Conservation (phyloP, 2,888 invertebrate species). For the Oligia fasciuncula region DNA sequence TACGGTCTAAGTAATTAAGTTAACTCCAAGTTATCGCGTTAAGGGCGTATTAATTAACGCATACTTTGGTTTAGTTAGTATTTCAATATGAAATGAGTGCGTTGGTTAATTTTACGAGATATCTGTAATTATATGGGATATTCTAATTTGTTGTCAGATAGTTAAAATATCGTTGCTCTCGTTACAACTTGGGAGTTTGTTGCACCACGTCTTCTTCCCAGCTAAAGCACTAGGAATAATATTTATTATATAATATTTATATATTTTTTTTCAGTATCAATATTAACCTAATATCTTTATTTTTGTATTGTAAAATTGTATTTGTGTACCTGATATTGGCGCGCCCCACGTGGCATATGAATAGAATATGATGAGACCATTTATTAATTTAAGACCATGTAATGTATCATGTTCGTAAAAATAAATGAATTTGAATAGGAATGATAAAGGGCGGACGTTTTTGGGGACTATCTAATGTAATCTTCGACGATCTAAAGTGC, state of each 20-base stretch:
- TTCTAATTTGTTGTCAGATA: slow-evolving; percentile 5
- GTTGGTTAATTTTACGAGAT: slow-evolving; percentile 34
- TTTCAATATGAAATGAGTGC: slow-evolving; percentile 54
- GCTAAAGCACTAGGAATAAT: not conserved
- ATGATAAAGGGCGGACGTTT: not conserved
- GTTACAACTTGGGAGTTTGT: not conserved
- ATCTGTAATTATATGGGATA: slow-evolving; percentile 10
- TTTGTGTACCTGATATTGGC: no score
- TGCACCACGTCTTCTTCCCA: not conserved
- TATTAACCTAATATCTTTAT: no score
- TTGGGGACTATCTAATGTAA: not conserved
- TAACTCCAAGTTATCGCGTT: slow-evolving; percentile 19
- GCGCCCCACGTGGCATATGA: no score
- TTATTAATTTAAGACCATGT: no score
- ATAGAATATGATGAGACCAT: no score
- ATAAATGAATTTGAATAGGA: no score
- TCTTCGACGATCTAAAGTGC: not conserved
- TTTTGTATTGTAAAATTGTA: no score
- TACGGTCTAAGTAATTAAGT: slow-evolving; percentile 64
- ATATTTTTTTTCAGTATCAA: no score
- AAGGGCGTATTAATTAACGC: slow-evolving; percentile 60
- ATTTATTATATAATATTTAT: no score
- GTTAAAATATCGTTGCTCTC: not conserved
- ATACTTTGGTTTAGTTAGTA: slow-evolving; percentile 64
- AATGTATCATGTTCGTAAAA: no score